Evolutionary conservation across 2,113 vertebrate genomes (phyloP).

Genomic region (Corydoras maculifer): DNA sequence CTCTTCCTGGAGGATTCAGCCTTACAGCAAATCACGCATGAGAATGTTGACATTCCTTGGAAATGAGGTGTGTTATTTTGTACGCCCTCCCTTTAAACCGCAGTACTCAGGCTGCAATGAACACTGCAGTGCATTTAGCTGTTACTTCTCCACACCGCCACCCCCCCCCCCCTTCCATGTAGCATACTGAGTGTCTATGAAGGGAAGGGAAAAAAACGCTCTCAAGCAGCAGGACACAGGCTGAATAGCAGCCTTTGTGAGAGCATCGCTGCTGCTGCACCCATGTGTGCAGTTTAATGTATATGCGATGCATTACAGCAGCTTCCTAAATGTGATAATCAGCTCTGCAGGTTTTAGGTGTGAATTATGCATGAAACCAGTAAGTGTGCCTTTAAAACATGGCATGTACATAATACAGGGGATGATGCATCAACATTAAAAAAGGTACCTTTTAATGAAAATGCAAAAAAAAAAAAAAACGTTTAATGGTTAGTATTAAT

Average conservation of each 20-base stretch:
- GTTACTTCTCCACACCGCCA: not conserved
- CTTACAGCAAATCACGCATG: conserved; percentile 8
- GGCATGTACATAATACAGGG: too few relatives aligned
- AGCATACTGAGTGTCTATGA: conserved; percentile 27
- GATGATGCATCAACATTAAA: too few relatives aligned
- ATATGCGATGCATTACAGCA: conserved; percentile 1
- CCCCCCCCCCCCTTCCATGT: not conserved
- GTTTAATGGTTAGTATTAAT: too few relatives aligned
- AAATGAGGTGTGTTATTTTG: conserved; percentile 58
- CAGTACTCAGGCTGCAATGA: not conserved
- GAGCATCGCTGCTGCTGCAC: not conserved
- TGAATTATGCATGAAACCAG: conserved; percentile 19
- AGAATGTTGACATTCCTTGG: conserved; percentile 54
- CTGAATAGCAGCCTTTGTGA: conserved; percentile 26
- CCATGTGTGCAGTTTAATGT: not conserved
- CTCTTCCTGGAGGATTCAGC: not conserved
- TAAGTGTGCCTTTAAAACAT: not conserved
- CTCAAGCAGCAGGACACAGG: not conserved
- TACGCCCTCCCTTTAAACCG: conserved; percentile 19
- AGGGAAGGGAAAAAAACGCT: not conserved
- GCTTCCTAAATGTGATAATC: conserved; percentile 5
- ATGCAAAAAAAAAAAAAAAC: too few relatives aligned
- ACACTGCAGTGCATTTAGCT: conserved; percentile 11
- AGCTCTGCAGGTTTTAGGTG: conserved; percentile 3
- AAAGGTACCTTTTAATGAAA: too few relatives aligned